Conservation (phyloP, 1,140 invertebrate species). For the Drosophila micromelanica region DNA sequence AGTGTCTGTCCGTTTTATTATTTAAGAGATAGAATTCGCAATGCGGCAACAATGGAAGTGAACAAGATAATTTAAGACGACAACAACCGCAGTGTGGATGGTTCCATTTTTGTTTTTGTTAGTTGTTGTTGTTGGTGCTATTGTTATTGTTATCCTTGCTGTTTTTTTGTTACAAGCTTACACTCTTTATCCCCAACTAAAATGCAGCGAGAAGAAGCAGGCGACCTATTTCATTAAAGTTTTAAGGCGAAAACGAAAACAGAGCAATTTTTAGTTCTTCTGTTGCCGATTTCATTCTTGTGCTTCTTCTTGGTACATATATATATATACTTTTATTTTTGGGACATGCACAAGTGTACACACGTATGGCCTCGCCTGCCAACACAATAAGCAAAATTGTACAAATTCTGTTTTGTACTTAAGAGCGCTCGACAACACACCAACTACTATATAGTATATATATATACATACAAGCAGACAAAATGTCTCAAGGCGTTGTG, state of each 20-base stretch:
- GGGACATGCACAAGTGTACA: constrained; percentile 38
- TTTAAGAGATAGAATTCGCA: constrained; percentile 8
- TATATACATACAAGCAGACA: constrained; percentile 5
- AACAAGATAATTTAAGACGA: constrained; percentile 30
- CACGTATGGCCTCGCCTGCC: constrained; percentile 28
- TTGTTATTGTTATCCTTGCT: constrained; percentile 34
- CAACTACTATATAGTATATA: constrained; percentile 12
- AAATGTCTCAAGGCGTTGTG: constrained; percentile 60
- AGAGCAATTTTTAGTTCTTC: constrained; percentile 20
- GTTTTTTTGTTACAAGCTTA: constrained; percentile 42
- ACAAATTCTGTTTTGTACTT: constrained; percentile 55
- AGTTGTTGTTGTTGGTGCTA: neutral
- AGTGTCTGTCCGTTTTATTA: neutral
- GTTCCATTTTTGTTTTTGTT: constrained; percentile 7
- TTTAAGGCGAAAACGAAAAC: constrained; percentile 46
- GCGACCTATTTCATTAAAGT: constrained; percentile 68
- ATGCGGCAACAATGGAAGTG: constrained; percentile 28
- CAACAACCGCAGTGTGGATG: constrained; percentile 9
- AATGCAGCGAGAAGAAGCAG: constrained; percentile 12
- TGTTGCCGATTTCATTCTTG: constrained; percentile 3
- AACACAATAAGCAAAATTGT: constrained; percentile 63
- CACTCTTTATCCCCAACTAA: constrained; percentile 4
- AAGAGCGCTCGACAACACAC: constrained; percentile 22
- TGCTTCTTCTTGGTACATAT: constrained; percentile 17
- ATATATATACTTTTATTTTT: too few relatives aligned